These are phyloP conservation scores for Diceros bicornis DNA, from an alignment of 2,797 vertebrate genomes.

Conservation along the genomic window DNA sequence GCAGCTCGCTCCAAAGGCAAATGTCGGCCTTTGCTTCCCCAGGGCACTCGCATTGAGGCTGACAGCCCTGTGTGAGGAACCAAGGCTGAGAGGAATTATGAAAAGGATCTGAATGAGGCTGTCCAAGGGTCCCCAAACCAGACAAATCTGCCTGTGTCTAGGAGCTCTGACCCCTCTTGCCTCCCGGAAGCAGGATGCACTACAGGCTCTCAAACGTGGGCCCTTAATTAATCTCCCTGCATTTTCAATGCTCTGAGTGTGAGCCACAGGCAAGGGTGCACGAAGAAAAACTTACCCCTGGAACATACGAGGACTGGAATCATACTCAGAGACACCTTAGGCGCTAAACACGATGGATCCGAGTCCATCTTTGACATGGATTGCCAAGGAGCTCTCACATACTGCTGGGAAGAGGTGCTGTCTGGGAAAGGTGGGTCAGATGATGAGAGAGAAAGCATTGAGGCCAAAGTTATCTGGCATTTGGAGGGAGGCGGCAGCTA, in stretches of 20 bases:
- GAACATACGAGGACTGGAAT: background rate
- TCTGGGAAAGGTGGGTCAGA: background rate
- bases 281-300: background rate
- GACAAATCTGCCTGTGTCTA: background rate
- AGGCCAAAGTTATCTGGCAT: background rate
- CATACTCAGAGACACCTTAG: background rate
- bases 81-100: conserved; percentile 43
- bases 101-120: conserved; percentile 57
- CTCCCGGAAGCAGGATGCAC: background rate
- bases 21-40: background rate
- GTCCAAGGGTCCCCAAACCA: background rate
- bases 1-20: background rate
- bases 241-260: background rate
- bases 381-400: background rate
- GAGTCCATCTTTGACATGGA: background rate
- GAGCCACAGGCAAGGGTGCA: background rate
- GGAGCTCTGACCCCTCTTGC: background rate
- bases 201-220: background rate
- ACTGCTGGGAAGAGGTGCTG: background rate
- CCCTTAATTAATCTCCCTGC: background rate
- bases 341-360: no score
- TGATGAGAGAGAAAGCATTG: background rate
- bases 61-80: background rate
- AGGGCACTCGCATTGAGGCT: background rate
- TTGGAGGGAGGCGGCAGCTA: background rate